These are phyloP conservation scores for Falco novaeseelandiae DNA, from an alignment of 2,797 vertebrate species.

Conservation along the genomic window DNA sequence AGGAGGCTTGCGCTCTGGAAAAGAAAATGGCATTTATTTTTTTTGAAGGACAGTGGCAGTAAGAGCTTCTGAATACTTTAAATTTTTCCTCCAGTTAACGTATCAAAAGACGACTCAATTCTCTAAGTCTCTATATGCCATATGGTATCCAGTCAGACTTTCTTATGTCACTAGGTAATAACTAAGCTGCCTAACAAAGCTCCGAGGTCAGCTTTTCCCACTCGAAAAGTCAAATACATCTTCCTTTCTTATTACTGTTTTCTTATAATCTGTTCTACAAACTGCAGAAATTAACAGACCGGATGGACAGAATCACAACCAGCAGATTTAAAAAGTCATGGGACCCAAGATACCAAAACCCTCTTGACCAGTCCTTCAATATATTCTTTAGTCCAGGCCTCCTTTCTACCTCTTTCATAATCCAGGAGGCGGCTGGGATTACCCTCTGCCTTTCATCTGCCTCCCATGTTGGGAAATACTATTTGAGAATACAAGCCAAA, in stretches of 20 bases:
- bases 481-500: neutral
- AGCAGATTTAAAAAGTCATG: neutral
- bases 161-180: neutral
- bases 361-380: neutral
- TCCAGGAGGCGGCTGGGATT: neutral
- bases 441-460: neutral
- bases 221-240: neutral
- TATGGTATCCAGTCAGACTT: neutral
- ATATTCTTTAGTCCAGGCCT: neutral
- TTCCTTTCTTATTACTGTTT: neutral
- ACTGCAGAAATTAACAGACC: neutral
- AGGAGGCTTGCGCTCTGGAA: constrained; percentile 88
- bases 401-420: neutral
- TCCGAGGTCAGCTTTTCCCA: neutral
- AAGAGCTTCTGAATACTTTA: neutral
- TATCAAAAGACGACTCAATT: neutral
- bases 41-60: neutral
- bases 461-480: neutral
- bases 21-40: neutral
- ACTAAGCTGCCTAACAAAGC: neutral
- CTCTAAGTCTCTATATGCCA: neutral
- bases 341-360: neutral
- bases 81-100: neutral
- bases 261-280: neutral
- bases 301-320: neutral